Evolutionary conservation across 2,113 vertebrate species (phyloP).

Genomic region (Python bivittatus): DNA sequence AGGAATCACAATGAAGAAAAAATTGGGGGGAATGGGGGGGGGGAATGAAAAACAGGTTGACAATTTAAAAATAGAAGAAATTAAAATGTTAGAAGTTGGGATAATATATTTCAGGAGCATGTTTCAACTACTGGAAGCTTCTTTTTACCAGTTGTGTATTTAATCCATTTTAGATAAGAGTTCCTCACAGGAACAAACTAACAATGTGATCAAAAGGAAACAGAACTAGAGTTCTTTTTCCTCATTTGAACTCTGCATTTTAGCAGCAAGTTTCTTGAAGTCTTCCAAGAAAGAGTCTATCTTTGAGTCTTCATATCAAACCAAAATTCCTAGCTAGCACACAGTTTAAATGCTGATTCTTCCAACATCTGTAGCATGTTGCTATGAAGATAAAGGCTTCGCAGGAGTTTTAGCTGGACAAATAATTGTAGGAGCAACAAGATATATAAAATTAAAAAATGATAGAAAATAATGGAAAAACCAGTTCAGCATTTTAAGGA

Average conservation of each 20-base stretch:
- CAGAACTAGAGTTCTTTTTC: background rate
- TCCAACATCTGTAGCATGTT: background rate
- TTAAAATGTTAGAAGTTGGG: background rate
- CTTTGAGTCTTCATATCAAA: background rate
- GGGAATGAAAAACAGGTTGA: background rate
- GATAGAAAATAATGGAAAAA: background rate
- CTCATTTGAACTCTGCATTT: background rate
- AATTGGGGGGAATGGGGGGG: background rate
- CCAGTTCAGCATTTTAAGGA: background rate
- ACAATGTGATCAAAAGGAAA: background rate
- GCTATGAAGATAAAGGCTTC: background rate
- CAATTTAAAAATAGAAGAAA: background rate
- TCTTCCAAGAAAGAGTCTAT: background rate
- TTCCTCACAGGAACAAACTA: background rate
- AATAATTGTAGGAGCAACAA: background rate
- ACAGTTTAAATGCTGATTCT: background rate
- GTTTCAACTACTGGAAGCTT: background rate
- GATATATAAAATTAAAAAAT: background rate
- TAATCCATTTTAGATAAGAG: background rate
- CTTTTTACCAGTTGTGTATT: background rate
- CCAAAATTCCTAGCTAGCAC: background rate
- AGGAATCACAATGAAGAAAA: background rate
- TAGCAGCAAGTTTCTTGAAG: fast-evolving
- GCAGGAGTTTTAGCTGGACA: background rate
- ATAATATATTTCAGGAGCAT: background rate